phyloP scores from a whole-genome alignment of 2,888 invertebrate species.

The Anoplius nigerrimus region DNA sequence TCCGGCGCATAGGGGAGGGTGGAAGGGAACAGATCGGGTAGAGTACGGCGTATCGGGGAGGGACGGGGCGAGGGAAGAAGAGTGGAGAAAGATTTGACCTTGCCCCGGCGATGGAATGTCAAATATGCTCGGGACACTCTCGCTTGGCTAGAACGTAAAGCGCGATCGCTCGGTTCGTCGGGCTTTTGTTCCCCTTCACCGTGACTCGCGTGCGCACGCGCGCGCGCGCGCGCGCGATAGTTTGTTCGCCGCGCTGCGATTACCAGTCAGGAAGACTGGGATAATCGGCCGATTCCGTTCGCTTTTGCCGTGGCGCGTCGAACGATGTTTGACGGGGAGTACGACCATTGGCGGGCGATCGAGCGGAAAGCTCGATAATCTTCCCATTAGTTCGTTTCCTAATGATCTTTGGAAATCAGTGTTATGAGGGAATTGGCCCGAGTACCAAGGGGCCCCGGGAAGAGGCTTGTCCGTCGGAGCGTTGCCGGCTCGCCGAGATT shows the following conservation, averaged over 20 bases:
- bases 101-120: constrained; percentile 3
- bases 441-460: too few species aligned
- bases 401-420: too few species aligned
- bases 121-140: constrained; percentile 4
- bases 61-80: constrained; percentile 5
- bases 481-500: too few species aligned
- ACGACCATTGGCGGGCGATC: too few species aligned
- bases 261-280: too few species aligned
- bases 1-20: neutral
- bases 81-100: constrained; percentile 1
- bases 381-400: too few species aligned
- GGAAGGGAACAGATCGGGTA: neutral
- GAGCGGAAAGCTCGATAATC: too few species aligned
- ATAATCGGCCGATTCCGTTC: too few species aligned
- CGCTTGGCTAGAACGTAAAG: neutral
- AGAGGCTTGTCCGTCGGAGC: too few species aligned
- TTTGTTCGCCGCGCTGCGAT: constrained; percentile 1
- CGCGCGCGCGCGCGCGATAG: neutral
- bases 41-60: neutral
- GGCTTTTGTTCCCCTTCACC: neutral
- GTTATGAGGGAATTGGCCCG: too few species aligned
- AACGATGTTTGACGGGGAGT: too few species aligned
- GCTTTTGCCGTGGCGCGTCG: too few species aligned
- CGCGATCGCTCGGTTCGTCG: neutral
- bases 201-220: neutral